Evolutionary conservation across 2,888 invertebrate species (phyloP), one percentile per base, ranked within the genome.

Genomic region (Ernsta delagoae): DNA sequence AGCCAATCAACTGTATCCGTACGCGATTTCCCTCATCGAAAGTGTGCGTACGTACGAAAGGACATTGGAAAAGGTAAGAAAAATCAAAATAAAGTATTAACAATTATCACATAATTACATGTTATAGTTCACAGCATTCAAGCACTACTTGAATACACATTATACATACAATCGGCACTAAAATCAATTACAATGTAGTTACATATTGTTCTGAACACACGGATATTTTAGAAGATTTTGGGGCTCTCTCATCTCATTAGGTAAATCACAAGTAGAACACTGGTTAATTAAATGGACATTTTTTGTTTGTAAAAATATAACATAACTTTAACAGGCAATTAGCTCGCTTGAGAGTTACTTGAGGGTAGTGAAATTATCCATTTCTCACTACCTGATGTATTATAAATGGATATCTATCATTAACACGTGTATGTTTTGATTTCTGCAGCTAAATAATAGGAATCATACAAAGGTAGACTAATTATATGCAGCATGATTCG

Each of bases 1-100:
- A 87, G 99, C 99, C 0, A 99, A 99, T 88, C 98, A 99, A 85
- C 96, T 99, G 11, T 99, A 99, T 87, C 99, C 99, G 0, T 99
- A 98, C 93, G 99, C 99, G 16, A 99, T 99, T 80, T 99, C 99
- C 0, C 95, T 99, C 74, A 99, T 99, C 79, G 99, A 99, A 92
- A 99, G 98, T 86, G 98, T 99, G 45, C 95, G 98, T 75, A 99
- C 99, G 0, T 99, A 99, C 85, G 99, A 99, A 86, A 96, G 98
- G 83, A 99, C 99, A 5, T 94, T 99, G 83, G 99, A 99, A 89
- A 99, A 99, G 96, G 98, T 99, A 94, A 59, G 50, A 57, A 16
- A 57, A 34, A 45, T 9, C n/a, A n/a, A n/a, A n/a, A n/a, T n/a
- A n/a, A n/a, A n/a, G n/a, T n/a, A n/a, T n/a, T n/a, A n/a, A n/a